Base-by-base conservation (phyloP, 2,888 invertebrate species). In the Plebejus anna region DNA sequence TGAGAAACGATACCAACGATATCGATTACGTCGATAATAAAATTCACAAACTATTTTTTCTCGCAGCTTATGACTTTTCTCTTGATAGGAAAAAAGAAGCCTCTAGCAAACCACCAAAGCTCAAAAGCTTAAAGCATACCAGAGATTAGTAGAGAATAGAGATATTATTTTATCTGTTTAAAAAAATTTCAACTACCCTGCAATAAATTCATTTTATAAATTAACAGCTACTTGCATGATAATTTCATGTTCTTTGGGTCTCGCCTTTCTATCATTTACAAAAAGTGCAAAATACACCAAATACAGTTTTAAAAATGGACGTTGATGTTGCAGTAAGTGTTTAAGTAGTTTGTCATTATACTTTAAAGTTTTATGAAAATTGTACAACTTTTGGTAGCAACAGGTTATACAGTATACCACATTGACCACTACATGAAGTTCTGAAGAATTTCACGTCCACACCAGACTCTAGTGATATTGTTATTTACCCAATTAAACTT, bases 301-400 rank as follows among this genome's bases (percentile, higher is more conserved):
- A 42, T 36, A 42, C 16, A 71, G 22, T 71, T 71, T 9, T 4
- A 11, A 42, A 79, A 75, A 81, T 79, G 77, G 79, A 81, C 38
- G 75, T 78, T 38, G 78, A 80, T 70, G 76, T 78, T 57, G 70
- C 76, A 75, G 80, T 80, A 79, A 76, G 78, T 9, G 42, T 38
- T 42, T 42, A 22, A 36, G 36, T 66, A 5, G 11, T 32, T 36
- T 32, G 28, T 11, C 7, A 42, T 42, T 9, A 32, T 32, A 47
- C 47, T 7, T 47, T 42, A 38, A 6, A 47, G 9, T 47, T 47
- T 47, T 11, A 47, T 47, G 9, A 47, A 47, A 42, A 42, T 42
- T 42, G 47, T 47, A 47, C 47, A 9, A 9, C 11, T 47, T 47
- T 47, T 47, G 47, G 4, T 16, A 13, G 3, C 16, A 55, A 55